Evolutionary conservation across 2,888 invertebrate species (phyloP), one percentile per base, ranked within the genome.

Genomic region (Emesis furor): DNA sequence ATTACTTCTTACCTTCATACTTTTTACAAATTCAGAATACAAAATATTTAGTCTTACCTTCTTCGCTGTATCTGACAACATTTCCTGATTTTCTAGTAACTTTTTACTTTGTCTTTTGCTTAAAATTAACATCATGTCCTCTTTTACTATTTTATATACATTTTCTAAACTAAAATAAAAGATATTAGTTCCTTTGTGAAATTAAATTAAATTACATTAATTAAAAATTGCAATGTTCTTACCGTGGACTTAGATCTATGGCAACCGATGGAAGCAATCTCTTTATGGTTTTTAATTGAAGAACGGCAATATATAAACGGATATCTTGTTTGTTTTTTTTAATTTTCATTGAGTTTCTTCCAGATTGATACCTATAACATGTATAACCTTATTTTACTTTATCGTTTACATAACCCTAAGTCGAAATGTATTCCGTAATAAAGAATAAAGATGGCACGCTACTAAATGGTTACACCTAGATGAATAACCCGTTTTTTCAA

Each of bases 211-310:
- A 14, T 46, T 46, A 46, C 14, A 46, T 14, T 46, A 2, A 14
- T 14, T 46, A 12, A 46, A 46, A 12, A 46, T 14, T 46, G 14
- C 46, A 46, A 4, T 46, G 12, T 14, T 3, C 94, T 92, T 92
- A 96, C 96, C 92, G 86, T 1, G 91, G 76, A 83, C 91, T 93
- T 30, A 95, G 83, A 68, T 82, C 87, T 80, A 94, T 85, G 72
- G 91, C 91, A 32, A 89, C 76, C 0, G 93, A 92, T n/a, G 77
- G 90, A 59, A 89, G 85, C 69, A 96, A 85, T 83, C 89, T 90
- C 79, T 90, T 85, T 35, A 91, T 90, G 81, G 95, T 91, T 90
- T 90, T 94, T 59, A 62, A 30, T 62, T 62, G 62, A 12, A 62
- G 24, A 30, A 62, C 62, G 10, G 62, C 12, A 62, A 30, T 62